A percentile compares a stretch with the other conserved stretches of the same genome.
Conservation (phyloP, 1,140 invertebrate genomes). For the Trachelipus rathkii region DNA sequence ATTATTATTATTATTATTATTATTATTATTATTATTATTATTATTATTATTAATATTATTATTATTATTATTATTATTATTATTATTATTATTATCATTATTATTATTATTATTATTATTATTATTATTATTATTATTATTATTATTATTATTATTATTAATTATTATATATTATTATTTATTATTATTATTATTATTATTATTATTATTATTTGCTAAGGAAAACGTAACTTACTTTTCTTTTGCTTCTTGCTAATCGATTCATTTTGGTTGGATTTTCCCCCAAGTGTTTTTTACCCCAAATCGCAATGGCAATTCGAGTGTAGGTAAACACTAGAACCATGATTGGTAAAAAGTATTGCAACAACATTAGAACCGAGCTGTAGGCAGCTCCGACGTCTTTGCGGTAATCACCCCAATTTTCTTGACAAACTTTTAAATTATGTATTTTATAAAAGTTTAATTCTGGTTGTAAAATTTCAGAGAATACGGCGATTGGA, state of each 20-base stretch:
- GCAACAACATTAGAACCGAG: slow-evolving; percentile 70
- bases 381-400: slow-evolving; percentile 65
- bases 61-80: no score
- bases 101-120: no score
- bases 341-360: slow-evolving; percentile 75
- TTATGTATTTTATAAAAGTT: slow-evolving; percentile 35
- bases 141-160: no score
- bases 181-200: no score
- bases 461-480: slow-evolving; percentile 44
- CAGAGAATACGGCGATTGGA: slow-evolving; percentile 68
- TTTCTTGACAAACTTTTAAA: slow-evolving; percentile 59
- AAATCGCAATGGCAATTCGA: slow-evolving; percentile 78
- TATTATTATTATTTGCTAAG: no score
- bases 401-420: slow-evolving; percentile 30
- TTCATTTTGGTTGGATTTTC: slow-evolving; percentile 62
- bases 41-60: no score
- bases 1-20: no score
- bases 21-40: no score
- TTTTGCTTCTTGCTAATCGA: slow-evolving; percentile 76
- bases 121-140: no score
- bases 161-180: no score
- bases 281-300: slow-evolving; percentile 82
- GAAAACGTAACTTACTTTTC: slow-evolving; percentile 65
- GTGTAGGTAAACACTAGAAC: slow-evolving; percentile 85
- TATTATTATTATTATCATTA: no score